phyloP scores from a whole-genome alignment of 1,140 invertebrate genomes.

The Ericerus pela region DNA sequence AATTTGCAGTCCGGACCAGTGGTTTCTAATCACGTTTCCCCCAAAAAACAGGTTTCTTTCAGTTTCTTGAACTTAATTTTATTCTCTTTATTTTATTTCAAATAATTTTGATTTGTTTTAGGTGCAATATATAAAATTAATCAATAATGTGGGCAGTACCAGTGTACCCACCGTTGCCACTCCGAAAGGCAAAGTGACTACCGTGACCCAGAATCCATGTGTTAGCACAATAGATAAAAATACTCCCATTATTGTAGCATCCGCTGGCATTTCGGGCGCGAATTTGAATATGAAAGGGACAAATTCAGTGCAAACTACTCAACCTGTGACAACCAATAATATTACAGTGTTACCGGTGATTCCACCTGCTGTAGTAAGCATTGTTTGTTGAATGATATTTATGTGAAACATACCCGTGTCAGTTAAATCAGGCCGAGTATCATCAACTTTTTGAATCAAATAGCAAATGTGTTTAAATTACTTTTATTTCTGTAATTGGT shows the following conservation, averaged over 20 bases:
- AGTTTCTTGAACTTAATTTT: not conserved
- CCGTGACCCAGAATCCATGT: not conserved
- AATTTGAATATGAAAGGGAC: not conserved
- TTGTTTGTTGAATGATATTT: too few species aligned
- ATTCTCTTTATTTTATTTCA: not conserved
- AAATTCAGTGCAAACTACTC: not conserved
- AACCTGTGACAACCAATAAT: not conserved
- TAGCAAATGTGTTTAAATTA: too few species aligned
- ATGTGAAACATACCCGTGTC: too few species aligned
- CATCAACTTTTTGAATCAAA: too few species aligned
- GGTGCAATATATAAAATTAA: constrained; percentile 6
- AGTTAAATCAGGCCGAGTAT: too few species aligned
- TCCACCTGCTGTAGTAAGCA: not conserved
- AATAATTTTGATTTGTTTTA: not conserved
- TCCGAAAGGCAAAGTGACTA: not conserved
- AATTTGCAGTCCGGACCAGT: not conserved
- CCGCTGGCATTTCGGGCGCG: not conserved
- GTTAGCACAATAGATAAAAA: constrained; percentile 4
- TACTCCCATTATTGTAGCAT: constrained; percentile 1
- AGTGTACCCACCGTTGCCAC: not conserved
- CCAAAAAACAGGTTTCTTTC: not conserved
- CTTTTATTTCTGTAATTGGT: too few species aligned
- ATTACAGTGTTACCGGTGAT: not conserved
- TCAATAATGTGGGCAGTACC: not conserved
- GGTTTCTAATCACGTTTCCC: not conserved